A percentile compares a stretch with the other conserved stretches of the same genome.
Conservation (phyloP, 2,797 vertebrate genomes). For the Malurus leucopterus region DNA sequence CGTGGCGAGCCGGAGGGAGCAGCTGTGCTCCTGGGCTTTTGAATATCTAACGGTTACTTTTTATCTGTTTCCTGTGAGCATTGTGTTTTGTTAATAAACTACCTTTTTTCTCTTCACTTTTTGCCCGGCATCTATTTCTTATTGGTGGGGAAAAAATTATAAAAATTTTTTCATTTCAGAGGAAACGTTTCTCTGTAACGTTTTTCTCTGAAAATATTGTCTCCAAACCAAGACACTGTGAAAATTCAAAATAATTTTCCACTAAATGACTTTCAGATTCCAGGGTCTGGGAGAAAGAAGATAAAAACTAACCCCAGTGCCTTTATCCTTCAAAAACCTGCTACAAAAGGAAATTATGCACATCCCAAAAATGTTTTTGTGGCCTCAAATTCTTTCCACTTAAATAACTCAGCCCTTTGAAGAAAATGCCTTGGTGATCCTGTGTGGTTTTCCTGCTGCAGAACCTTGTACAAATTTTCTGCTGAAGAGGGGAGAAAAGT, state of each 20-base stretch:
- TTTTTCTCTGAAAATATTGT: no score
- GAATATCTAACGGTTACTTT: no score
- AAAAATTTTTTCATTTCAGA: no score
- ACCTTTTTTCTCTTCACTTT: no score
- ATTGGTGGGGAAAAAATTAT: no score
- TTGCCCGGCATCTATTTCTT: no score
- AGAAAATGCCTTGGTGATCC: background rate
- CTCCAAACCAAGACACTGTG: no score
- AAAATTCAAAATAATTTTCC: background rate
- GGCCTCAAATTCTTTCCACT: background rate
- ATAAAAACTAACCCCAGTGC: background rate
- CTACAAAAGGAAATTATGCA: background rate
- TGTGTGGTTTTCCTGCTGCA: background rate
- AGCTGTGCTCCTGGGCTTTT: no score
- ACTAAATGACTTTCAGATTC: background rate
- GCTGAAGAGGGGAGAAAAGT: constrained; percentile 7
- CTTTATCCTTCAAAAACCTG: background rate
- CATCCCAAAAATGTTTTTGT: background rate
- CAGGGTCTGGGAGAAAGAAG: background rate
- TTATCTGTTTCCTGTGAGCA: no score
- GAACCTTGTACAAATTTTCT: background rate
- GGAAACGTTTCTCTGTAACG: no score
- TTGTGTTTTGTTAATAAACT: no score
- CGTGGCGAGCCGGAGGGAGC: no score
- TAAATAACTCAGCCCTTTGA: background rate